Evolutionary conservation across 2,888 invertebrate species (phyloP), one percentile per base, ranked within the genome.

Genomic region (Amiota communis): DNA sequence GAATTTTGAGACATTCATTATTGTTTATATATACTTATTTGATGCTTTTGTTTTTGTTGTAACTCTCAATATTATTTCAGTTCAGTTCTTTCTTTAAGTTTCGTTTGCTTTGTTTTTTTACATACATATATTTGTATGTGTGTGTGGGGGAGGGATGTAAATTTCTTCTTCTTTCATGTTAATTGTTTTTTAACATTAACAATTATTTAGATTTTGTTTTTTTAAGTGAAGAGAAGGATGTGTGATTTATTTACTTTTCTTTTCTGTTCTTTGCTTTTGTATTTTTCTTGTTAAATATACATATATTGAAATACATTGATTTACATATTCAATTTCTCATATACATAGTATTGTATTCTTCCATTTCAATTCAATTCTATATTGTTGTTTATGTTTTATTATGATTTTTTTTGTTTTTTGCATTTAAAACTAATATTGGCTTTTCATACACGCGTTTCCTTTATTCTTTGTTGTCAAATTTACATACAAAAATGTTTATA

Each of bases 181-280:
- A n/a, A n/a, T 75, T 74, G 63, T 59, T 61, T 78, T 74, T 57
- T 15, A 70, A 67, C 73, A 75, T 83, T 76, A 80, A 76, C 75
- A 74, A 72, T 76, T 59, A 74, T 79, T 74, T 73, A 61, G 61
- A 67, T 72, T 71, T 23, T 36, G 47, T 23, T 46, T 73, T 48
- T 76, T 57, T 17, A 6, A 6, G 4, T 36, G 36, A 36, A 2
- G 36, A 36, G n/a, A 36, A 36, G 36, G 36, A 36, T 36, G 36
- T 36, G 36, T 36, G 23, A 23, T 74, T 57, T 10, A 3, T 57
- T 57, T n/a, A 15, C 1, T 57, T 57, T 57, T 11, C 49, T 15
- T 47, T 46, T 64, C 12, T 63, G 46, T 46, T 46, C 9, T 63
- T 13, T 64, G n/a, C 4, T n/a, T 47, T 46, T 47, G 12, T 56